These are phyloP conservation scores for Callithrix jacchus DNA, from an alignment of 2,113 vertebrate genomes.

Conservation along the genomic window DNA sequence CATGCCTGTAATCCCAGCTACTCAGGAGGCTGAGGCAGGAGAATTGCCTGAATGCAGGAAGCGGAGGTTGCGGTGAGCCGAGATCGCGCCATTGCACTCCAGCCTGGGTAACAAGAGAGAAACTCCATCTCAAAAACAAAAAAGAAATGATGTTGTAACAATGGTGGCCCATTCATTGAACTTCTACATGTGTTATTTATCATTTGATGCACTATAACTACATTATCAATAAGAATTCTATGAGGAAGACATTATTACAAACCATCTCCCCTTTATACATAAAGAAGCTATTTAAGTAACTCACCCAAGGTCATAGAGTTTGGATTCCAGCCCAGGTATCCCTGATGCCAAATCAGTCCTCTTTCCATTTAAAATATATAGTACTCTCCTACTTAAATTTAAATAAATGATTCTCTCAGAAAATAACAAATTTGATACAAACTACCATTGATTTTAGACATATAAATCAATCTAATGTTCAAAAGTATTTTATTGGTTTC, in stretches of 20 bases:
- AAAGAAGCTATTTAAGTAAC: neutral
- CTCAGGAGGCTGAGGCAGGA: too few species aligned
- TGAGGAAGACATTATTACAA: neutral
- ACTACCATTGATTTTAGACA: neutral
- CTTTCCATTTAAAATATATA: neutral
- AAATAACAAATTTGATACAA: neutral
- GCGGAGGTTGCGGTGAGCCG: too few species aligned
- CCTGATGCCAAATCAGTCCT: neutral
- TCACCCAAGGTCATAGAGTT: neutral
- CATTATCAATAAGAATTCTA: neutral
- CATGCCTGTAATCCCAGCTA: too few species aligned
- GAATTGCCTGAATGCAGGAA: too few species aligned
- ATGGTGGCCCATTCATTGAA: neutral
- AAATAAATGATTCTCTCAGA: neutral
- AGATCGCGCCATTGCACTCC: too few species aligned
- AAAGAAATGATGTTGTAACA: neutral
- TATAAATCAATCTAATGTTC: neutral
- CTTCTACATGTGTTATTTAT: neutral
- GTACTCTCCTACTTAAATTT: neutral
- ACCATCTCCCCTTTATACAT: neutral
- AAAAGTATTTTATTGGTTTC: conserved; percentile 7
- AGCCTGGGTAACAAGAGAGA: too few species aligned
- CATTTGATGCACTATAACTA: neutral
- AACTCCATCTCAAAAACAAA: too few species aligned
- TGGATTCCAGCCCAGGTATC: neutral